Evolutionary conservation across 2,797 vertebrate species (phyloP), one percentile per base, ranked within the genome.

Genomic region (Spinus pinus): DNA sequence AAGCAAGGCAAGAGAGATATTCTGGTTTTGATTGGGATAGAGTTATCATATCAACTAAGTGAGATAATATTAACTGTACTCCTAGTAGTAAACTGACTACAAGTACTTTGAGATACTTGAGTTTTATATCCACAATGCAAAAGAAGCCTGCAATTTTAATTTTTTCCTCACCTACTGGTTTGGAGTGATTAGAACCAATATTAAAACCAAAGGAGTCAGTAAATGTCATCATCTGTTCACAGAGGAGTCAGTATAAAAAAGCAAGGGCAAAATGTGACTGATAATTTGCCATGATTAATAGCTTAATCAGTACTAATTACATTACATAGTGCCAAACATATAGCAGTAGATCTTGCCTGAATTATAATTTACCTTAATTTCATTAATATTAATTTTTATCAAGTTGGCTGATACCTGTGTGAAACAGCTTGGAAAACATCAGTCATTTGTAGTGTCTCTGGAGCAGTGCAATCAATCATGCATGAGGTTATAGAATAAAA

Each of bases 331-430:
- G 17, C 33, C 31, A 69, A 75, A 89, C 30, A 62, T 89, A 69
- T 8, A 93, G 61, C 57, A 78, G 14, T 83, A 64, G 44, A 33
- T 72, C 46, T 88, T 92, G 54, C 61, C 37, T 78, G 50, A 95
- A 86, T 86, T 85, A 80, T 57, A 77, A 86, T 95, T 92, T 94
- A 65, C 78, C 90, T 93, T 95, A 93, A 94, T 96, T 94, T 81
- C 46, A 67, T 94, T 93, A 89, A 91, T 92, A 71, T 79, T 97
- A 12, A 81, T 96, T 93, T 96, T 1, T 10, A 60, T 89, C 70
- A 85, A 77, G 66, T 64, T 96, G 74, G 49, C 35, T 66, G 65
- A 54, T 89, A 72, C 61, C 79, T 92, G 46, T 77, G 31, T 67
- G 69, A 79, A 97, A 87, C 58, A 94, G 50, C 37, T 92, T 92